Conservation (phyloP, 2,113 vertebrate genomes). For the Dasyurus viverrinus region DNA sequence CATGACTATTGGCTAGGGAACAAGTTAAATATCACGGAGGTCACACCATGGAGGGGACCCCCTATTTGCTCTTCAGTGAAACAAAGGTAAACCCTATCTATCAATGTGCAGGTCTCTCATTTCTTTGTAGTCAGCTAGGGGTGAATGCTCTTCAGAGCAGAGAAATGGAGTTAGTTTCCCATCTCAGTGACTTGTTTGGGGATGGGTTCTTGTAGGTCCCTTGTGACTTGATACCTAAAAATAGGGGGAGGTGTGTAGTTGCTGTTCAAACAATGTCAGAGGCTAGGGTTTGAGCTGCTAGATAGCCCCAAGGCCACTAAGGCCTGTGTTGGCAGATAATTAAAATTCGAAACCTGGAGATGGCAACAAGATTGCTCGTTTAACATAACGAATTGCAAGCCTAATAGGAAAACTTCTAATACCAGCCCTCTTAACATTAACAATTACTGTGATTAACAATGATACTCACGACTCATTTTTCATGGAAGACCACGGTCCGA, state of each 20-base stretch:
- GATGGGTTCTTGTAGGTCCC: background rate
- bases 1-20: background rate
- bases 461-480: slow-evolving; percentile 94
- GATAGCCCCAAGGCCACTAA: background rate
- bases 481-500: slow-evolving; percentile 89
- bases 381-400: slow-evolving; percentile 91
- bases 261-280: background rate
- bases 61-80: background rate
- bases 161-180: background rate
- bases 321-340: slow-evolving; percentile 70
- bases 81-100: background rate
- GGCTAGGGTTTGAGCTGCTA: background rate
- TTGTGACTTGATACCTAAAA: background rate
- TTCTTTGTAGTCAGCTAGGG: background rate
- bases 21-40: background rate
- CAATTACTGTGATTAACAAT: slow-evolving; percentile 95
- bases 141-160: background rate
- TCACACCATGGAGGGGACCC: background rate
- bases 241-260: background rate
- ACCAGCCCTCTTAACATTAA: slow-evolving; percentile 91
- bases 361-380: slow-evolving; percentile 86
- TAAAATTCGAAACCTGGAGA: slow-evolving; percentile 83
- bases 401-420: slow-evolving; percentile 90
- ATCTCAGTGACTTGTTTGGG: background rate
- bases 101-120: background rate